A percentile compares a stretch with the other conserved stretches of the same genome.
Evolutionary conservation across 2,113 vertebrate species (phyloP).

Genomic region (Lagopus muta): DNA sequence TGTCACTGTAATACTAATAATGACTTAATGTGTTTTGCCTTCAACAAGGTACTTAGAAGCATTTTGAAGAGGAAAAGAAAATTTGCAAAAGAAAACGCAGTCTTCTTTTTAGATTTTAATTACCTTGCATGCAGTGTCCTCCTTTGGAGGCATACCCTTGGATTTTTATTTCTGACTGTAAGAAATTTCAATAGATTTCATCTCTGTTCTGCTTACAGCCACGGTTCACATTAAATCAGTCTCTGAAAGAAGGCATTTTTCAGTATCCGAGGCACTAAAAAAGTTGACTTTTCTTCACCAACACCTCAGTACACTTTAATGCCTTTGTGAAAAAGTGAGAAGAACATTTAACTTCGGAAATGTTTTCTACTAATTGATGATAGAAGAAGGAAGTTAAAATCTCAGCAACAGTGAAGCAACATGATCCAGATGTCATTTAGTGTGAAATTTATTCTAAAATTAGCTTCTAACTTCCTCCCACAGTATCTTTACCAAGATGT

Average conservation of each 20-base stretch:
- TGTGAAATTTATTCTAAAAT: background rate
- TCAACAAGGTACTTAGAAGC: background rate
- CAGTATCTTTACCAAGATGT: background rate
- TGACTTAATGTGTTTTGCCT: background rate
- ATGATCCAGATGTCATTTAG: background rate
- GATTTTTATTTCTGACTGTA: background rate
- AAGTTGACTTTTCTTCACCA: background rate
- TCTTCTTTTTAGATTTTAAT: background rate
- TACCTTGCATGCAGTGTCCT: background rate
- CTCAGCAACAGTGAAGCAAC: background rate
- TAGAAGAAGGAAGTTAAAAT: background rate
- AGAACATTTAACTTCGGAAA: background rate
- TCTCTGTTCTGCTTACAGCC: background rate
- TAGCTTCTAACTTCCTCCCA: background rate
- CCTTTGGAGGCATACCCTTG: background rate
- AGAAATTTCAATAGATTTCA: conserved; percentile 2
- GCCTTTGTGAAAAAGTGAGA: background rate
- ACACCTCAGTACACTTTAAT: background rate
- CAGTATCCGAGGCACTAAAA: background rate
- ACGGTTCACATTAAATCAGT: background rate
- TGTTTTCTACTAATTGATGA: background rate
- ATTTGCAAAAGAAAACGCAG: background rate
- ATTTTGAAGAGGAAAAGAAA: background rate
- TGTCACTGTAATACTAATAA: background rate
- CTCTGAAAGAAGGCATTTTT: background rate